Percentiles rank a stretch among this genome's conserved stretches.
phyloP scores from a whole-genome alignment of 2,797 vertebrate species.

The Somateria mollissima region DNA sequence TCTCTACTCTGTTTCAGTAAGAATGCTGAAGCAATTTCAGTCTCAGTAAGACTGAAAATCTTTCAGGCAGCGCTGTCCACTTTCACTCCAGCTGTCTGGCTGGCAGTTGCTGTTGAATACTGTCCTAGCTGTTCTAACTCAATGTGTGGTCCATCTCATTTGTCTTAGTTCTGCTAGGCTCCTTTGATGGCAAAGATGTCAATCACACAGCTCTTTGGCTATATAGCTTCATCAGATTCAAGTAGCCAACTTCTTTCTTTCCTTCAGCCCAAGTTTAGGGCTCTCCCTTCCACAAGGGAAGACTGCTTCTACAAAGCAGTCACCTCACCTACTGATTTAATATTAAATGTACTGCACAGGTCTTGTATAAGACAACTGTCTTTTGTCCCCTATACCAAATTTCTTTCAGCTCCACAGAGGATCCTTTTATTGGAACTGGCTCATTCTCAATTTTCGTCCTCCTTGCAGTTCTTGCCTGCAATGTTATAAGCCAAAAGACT shows the following conservation, averaged over 20 bases:
- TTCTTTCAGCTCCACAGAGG: neutral
- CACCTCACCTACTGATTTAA: neutral
- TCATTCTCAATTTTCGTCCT: neutral
- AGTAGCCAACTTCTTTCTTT: neutral
- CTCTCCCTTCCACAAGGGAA: neutral
- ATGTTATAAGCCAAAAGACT: fast-evolving
- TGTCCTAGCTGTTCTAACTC: neutral
- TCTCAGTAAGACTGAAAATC: neutral
- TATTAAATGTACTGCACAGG: neutral
- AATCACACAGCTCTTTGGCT: neutral
- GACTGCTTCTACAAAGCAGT: neutral
- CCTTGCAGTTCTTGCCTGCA: neutral
- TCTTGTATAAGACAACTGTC: fast-evolving
- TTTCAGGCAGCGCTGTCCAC: neutral
- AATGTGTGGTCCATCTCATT: neutral
- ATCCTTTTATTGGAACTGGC: neutral
- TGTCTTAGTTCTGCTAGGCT: neutral
- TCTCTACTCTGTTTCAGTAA: neutral
- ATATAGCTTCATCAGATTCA: neutral
- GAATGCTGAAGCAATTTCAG: no score
- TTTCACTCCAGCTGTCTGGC: neutral
- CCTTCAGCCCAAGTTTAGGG: neutral
- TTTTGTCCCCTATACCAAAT: neutral
- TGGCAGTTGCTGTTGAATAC: neutral
- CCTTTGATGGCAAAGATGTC: neutral